Evolutionary conservation across 2,797 vertebrate genomes (phyloP), one percentile per base, ranked within the genome.

Genomic region (Mustela erminea): DNA sequence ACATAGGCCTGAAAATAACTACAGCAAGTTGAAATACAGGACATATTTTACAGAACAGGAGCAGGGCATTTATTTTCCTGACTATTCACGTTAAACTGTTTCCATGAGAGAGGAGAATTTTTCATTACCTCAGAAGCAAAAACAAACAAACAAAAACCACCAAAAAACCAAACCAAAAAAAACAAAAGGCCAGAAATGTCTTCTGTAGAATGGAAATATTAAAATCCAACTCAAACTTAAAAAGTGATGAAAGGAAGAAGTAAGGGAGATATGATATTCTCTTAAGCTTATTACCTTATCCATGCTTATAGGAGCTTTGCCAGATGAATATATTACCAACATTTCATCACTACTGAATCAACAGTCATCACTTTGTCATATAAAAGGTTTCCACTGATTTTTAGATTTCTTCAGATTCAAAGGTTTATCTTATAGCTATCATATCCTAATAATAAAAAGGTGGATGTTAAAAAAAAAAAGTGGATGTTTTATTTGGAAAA

Each of bases 401-500:
- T 93, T 84, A 82, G 41, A 90, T 75, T 86, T 68, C 54, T 92
- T 84, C 92, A 38, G 21, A 83, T 49, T 95, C n/a, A 58, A 89
- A 90, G 25, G 25, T 90, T 85, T 95, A 70, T 23, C 64, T 92
- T 86, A 93, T 74, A 93, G 38, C 35, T 86, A 82, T 87, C 43
- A 58, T 58, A 62, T 32, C 10, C 21, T 91, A 90, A 52, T 75
- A 97, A 92, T 46, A 87, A 81, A 77, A 56, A 56, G 21, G 17
- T 66, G 32, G 27, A 32, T 66, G 7, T 78, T 97, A 23, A 58
- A 58, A 58, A 58, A 87, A 81, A 77, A 56, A 54, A 18, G 10
- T 64, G 32, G 23, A 32, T 58, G 7, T 78, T 97, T 89, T 85
- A 91, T 94, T 78, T 86, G 38, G 66, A 82, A 88, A 88, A 77